Evolutionary conservation across 2,113 vertebrate species (phyloP).

Genomic region (Dendropsophus ebraccatus): DNA sequence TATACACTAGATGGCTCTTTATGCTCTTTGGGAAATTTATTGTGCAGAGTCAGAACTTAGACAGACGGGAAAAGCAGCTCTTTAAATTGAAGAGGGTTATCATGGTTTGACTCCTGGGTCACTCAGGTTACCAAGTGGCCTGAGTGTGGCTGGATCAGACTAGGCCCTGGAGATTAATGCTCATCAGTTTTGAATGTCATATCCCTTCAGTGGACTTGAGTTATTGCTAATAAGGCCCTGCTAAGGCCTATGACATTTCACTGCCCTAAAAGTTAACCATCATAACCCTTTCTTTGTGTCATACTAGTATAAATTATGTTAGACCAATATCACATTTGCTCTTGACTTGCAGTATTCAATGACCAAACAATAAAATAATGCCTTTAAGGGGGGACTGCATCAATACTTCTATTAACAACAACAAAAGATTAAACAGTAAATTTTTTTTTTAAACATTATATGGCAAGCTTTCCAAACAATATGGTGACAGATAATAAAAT

Average conservation of each 20-base stretch:
- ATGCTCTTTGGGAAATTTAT: conserved; percentile 85
- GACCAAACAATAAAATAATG: conserved; percentile 57
- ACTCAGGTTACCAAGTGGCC: conserved; percentile 77
- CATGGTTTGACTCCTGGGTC: conserved; percentile 80
- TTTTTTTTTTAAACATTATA: conserved; percentile 50
- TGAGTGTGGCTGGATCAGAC: conserved; percentile 73
- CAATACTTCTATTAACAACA: conserved; percentile 44
- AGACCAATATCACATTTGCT: conserved; percentile 70
- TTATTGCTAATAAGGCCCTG: conserved; percentile 83
- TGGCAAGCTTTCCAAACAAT: conserved; percentile 37
- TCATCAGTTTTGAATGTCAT: conserved; percentile 86
- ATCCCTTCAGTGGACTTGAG: conserved; percentile 75
- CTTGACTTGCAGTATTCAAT: conserved; percentile 61
- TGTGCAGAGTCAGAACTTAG: conserved; percentile 77
- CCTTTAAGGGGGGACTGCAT: conserved; percentile 57
- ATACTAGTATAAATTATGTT: conserved; percentile 74
- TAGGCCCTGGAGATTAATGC: conserved; percentile 72
- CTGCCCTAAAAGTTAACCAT: conserved; percentile 83
- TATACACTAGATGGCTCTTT: conserved; percentile 84
- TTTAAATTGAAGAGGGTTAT: conserved; percentile 84
- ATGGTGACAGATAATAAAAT: conserved; percentile 45
- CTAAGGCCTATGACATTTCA: conserved; percentile 79
- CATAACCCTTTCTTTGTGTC: conserved; percentile 75
- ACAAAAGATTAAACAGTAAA: not conserved
- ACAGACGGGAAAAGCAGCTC: conserved; percentile 75